These are phyloP conservation scores for Xestoiulus laeticollis DNA, from an alignment of 2,888 invertebrate genomes.

Conservation along the genomic window DNA sequence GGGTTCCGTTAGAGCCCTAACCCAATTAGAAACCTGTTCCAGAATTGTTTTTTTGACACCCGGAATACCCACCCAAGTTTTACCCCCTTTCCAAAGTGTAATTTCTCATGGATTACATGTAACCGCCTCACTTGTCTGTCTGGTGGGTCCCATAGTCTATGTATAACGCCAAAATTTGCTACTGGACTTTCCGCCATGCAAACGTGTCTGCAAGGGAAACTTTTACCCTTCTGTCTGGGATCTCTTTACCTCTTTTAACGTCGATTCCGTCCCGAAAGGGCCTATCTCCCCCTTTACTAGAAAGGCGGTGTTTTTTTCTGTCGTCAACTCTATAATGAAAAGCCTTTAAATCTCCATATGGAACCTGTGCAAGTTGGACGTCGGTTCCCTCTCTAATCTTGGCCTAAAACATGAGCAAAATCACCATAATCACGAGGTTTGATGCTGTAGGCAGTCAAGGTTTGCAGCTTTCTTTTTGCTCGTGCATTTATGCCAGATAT, in stretches of 20 bases:
- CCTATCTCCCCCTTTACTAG: background rate
- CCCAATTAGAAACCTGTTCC: background rate
- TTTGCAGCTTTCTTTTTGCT: background rate
- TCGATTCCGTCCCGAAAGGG: conserved; percentile 21
- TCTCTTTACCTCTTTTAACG: conserved; percentile 13
- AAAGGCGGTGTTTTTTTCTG: background rate
- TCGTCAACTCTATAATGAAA: conserved; percentile 2
- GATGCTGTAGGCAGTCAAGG: background rate
- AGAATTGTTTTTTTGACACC: background rate
- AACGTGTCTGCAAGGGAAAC: conserved; percentile 1
- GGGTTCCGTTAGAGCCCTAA: background rate
- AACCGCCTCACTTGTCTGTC: background rate
- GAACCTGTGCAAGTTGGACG: background rate
- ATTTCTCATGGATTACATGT: background rate
- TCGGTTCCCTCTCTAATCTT: background rate
- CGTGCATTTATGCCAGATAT: too few relatives aligned
- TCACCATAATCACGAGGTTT: background rate
- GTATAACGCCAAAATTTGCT: background rate
- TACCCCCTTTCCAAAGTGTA: background rate
- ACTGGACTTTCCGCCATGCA: background rate
- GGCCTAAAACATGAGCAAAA: background rate
- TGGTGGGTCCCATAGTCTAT: conserved; percentile 7
- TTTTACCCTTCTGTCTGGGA: conserved; percentile 33
- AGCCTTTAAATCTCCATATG: background rate
- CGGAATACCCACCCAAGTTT: background rate